Evolutionary conservation across 2,113 vertebrate species (phyloP).

Genomic region (Rhipidura dahli): DNA sequence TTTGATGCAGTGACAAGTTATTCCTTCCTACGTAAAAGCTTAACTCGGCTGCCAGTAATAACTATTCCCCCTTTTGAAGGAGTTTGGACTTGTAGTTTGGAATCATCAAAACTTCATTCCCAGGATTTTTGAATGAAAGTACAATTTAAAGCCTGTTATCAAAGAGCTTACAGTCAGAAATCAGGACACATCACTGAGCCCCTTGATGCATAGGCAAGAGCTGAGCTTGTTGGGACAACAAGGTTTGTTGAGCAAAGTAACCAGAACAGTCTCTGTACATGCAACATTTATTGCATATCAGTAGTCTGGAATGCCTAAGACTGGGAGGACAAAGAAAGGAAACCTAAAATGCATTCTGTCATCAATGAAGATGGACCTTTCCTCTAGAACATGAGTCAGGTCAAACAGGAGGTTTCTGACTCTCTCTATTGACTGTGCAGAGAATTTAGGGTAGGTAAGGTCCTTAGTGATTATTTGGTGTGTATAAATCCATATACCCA

Average conservation of each 20-base stretch:
- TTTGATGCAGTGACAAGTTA: background rate
- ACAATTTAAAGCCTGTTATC: background rate
- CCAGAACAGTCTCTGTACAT: background rate
- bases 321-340: background rate
- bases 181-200: background rate
- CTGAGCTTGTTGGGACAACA: background rate
- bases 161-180: background rate
- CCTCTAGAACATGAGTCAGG: background rate
- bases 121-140: background rate
- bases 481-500: background rate
- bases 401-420: background rate
- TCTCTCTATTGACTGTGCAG: background rate
- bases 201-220: background rate
- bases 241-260: background rate
- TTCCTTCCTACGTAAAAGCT: background rate
- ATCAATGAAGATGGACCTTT: background rate
- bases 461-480: background rate
- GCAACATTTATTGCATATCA: background rate
- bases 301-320: background rate
- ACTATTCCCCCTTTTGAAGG: background rate
- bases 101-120: background rate
- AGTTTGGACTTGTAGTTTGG: background rate
- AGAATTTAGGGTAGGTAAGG: background rate
- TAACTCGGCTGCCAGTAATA: background rate
- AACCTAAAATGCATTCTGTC: background rate